These are phyloP conservation scores for Monomorium pharaonis DNA, from an alignment of 1,140 invertebrate species.

Conservation along the genomic window DNA sequence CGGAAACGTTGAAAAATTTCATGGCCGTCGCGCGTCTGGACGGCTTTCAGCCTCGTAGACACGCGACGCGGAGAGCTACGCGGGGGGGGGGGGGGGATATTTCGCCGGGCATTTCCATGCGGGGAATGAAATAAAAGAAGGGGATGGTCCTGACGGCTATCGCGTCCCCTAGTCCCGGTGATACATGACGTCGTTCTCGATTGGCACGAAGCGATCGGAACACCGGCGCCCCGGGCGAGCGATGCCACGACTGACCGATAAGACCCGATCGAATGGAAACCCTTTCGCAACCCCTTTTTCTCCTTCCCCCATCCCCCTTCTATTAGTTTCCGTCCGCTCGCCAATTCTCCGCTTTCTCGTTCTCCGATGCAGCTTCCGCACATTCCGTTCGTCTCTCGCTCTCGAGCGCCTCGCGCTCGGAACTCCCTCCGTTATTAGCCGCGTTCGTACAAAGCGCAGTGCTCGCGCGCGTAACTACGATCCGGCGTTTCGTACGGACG, in stretches of 20 bases:
- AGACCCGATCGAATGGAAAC: conserved; percentile 20
- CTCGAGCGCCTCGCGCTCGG: too few species aligned
- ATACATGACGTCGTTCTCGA: not conserved
- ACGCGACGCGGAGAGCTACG: not conserved
- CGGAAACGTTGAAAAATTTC: conserved; percentile 34
- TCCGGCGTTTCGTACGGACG: not conserved
- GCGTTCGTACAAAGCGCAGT: not conserved
- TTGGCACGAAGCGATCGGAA: conserved; percentile 9
- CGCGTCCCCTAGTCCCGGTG: not conserved
- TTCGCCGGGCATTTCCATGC: conserved; percentile 5
- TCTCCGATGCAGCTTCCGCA: not conserved
- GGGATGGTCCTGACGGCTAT: not conserved
- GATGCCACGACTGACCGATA: conserved; percentile 20
- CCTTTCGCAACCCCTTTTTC: not conserved
- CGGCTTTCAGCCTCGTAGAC: not conserved
- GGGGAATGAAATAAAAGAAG: conserved; percentile 24
- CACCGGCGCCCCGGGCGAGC: not conserved
- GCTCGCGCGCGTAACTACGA: conserved; percentile 8
- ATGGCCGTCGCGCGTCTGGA: not conserved
- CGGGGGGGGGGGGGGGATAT: too few species aligned
- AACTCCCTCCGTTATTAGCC: not conserved
- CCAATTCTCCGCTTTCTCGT: not conserved
- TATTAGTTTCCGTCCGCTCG: conserved; percentile 8
- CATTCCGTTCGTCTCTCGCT: not conserved
- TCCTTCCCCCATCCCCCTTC: not conserved